These are phyloP conservation scores for Doryteuthis pealeii DNA, from an alignment of 1,140 invertebrate species.

Conservation along the genomic window DNA sequence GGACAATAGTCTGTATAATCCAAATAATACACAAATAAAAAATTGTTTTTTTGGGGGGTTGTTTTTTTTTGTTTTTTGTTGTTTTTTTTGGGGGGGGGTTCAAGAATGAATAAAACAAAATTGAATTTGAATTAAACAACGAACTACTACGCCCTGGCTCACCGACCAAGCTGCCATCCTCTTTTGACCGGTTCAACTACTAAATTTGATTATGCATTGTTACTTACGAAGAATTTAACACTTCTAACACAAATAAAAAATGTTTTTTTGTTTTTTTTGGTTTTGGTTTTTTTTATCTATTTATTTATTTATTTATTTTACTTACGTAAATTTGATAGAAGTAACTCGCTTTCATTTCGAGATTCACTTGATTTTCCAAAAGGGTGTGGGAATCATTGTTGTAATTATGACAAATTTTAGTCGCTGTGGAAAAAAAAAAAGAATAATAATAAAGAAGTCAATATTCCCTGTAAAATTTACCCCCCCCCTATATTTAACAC, in stretches of 20 bases:
- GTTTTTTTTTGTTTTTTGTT: no score
- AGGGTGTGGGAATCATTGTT: conserved; percentile 70
- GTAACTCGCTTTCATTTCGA: conserved; percentile 81
- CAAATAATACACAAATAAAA: no score
- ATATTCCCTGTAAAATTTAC: no score
- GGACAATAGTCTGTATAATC: no score
- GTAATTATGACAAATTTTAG: conserved; percentile 71
- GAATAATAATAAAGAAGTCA: no score
- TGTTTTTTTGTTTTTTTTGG: background rate
- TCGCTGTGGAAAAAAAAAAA: no score
- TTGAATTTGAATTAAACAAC: no score
- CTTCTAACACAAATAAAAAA: background rate
- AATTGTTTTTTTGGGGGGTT: no score
- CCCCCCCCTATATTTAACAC: no score
- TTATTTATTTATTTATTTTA: conserved; percentile 22
- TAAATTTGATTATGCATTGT: background rate
- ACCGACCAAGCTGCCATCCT: background rate
- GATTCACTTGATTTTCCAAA: conserved; percentile 81
- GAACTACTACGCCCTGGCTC: background rate
- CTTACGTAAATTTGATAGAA: conserved; percentile 59
- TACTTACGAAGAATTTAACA: background rate
- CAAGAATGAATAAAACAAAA: no score
- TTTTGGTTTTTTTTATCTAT: no score
- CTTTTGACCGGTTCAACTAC: background rate
- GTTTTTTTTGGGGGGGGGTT: no score